These are phyloP conservation scores for Solea solea DNA, from an alignment of 2,113 vertebrate genomes.

Conservation along the genomic window DNA sequence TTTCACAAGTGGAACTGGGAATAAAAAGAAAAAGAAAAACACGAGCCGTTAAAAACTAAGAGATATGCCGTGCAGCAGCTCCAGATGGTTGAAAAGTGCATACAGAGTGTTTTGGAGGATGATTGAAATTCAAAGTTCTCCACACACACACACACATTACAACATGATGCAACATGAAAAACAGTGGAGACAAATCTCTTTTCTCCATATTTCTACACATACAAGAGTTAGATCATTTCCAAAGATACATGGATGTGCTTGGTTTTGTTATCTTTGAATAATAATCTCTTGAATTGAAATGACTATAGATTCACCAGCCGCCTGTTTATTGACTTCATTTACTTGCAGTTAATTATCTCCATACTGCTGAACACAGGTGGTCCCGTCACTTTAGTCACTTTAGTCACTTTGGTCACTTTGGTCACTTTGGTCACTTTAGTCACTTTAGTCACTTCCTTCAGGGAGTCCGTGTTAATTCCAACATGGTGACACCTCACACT, in stretches of 20 bases:
- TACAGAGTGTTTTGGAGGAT: neutral
- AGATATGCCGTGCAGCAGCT: neutral
- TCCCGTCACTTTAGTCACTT: slow-evolving; percentile 34
- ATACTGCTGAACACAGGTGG: slow-evolving; percentile 66
- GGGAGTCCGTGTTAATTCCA: slow-evolving; percentile 44
- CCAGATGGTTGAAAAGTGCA: neutral
- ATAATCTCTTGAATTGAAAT: slow-evolving; percentile 32
- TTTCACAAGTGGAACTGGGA: too few species aligned
- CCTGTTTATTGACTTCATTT: slow-evolving; percentile 48
- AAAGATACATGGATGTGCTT: neutral
- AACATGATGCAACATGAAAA: slow-evolving; percentile 1
- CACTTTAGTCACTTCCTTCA: slow-evolving; percentile 43
- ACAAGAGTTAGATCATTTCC: slow-evolving; percentile 4
- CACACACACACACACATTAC: too few species aligned
- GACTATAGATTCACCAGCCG: slow-evolving; percentile 38
- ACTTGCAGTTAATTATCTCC: slow-evolving; percentile 59
- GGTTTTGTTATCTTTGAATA: neutral
- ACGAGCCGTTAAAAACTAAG: neutral
- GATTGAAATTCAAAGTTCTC: neutral
- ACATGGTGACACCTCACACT: slow-evolving; percentile 13
- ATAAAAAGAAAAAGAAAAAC: neutral
- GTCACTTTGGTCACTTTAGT: too few species aligned
- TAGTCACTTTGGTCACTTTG: too few species aligned
- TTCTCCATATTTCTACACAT: slow-evolving; percentile 18
- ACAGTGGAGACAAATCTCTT: neutral